Evolutionary conservation across 1,140 invertebrate genomes (phyloP).

Genomic region (Pseudomyrmex flavicornis): DNA sequence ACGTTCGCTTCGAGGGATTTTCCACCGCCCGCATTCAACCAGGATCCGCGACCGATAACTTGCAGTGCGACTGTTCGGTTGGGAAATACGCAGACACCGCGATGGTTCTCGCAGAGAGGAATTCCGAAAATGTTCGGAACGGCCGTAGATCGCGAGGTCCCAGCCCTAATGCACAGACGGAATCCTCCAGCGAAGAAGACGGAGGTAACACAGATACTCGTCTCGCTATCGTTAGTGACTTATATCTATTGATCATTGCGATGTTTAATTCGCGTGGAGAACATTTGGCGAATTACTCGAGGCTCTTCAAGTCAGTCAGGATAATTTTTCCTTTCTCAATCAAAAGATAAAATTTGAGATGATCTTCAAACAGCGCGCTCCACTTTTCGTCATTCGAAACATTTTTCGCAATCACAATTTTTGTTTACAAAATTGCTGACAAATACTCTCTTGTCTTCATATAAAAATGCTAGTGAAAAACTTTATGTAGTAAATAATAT

Average conservation of each 20-base stretch:
- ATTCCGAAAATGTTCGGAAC: conserved; percentile 92
- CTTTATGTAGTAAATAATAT: background rate
- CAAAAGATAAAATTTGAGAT: conserved; percentile 44
- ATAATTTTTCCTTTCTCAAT: conserved; percentile 40
- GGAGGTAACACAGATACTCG: conserved; percentile 86
- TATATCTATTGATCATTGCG: background rate
- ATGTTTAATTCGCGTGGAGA: background rate
- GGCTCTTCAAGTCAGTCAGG: background rate
- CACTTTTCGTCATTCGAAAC: conserved; percentile 64
- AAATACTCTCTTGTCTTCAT: background rate
- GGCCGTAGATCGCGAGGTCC: conserved; percentile 94
- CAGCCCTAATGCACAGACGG: conserved; percentile 94
- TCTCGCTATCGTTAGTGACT: background rate
- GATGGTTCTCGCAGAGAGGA: conserved; percentile 95
- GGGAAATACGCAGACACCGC: conserved; percentile 1
- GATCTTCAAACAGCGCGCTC: conserved; percentile 74
- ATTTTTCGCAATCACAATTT: conserved; percentile 29
- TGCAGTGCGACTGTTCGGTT: background rate
- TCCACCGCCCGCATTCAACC: background rate
- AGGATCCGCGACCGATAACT: background rate
- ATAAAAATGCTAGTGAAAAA: background rate
- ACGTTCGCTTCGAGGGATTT: background rate
- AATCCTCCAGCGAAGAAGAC: conserved; percentile 92
- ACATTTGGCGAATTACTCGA: too few species aligned
- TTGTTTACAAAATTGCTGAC: conserved; percentile 16